Percentiles rank a stretch among this genome's conserved stretches.
These are phyloP conservation scores for Sitta carolinensis DNA, from an alignment of 2,797 vertebrate genomes.

Conservation along the genomic window DNA sequence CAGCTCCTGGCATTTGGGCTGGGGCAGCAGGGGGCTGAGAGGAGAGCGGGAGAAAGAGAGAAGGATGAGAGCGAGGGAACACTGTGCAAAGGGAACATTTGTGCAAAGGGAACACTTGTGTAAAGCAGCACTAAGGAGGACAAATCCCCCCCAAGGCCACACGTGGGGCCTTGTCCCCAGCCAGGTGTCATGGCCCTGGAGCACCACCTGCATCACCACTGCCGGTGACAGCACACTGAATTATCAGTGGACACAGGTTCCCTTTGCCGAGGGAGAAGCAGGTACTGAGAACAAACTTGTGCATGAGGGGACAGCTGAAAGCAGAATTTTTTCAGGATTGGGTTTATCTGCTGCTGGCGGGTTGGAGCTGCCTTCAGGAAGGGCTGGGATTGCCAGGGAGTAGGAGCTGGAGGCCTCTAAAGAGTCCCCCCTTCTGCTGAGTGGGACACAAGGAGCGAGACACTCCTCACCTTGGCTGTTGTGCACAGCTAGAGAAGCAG, in stretches of 20 bases:
- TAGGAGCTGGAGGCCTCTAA: rapidly evolving
- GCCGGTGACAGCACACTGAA: not conserved
- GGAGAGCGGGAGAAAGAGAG: not conserved
- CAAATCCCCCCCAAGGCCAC: not conserved
- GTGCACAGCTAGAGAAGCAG: not conserved
- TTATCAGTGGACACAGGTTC: not conserved
- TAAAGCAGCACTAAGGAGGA: rapidly evolving
- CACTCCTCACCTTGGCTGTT: rapidly evolving
- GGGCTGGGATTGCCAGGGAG: not conserved
- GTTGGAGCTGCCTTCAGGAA: not conserved
- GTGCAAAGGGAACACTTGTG: not conserved
- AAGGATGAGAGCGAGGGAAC: not conserved
- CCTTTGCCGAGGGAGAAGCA: not conserved
- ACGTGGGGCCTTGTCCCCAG: no score
- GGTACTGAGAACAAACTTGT: rapidly evolving
- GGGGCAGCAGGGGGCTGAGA: not conserved
- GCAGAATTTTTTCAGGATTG: not conserved
- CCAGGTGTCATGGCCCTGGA: rapidly evolving
- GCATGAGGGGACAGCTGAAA: not conserved
- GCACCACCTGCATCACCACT: rapidly evolving
- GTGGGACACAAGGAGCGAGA: rapidly evolving
- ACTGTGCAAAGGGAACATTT: not conserved
- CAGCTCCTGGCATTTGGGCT: not conserved
- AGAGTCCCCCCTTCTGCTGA: not conserved
- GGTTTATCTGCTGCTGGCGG: not conserved